phyloP scores from a whole-genome alignment of 2,797 vertebrate genomes.

The Phrynocephalus forsythii region DNA sequence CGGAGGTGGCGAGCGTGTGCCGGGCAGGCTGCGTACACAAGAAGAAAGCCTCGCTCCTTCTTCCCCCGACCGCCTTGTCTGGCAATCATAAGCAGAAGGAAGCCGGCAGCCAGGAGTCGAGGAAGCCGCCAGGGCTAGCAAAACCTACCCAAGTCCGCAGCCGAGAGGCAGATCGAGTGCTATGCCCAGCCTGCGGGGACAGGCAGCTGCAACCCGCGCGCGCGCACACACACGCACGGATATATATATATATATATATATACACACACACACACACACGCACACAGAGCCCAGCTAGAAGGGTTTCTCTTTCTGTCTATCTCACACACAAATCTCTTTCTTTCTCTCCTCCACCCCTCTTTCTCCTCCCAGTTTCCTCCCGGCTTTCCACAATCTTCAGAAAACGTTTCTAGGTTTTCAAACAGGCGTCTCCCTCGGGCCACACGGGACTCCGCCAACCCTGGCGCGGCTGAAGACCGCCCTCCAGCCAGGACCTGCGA shows the following conservation, averaged over 20 bases:
- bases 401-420: background rate
- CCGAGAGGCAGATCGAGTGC: conserved; percentile 42
- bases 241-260: no score
- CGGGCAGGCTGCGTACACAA: conserved; percentile 6
- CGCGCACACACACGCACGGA: background rate
- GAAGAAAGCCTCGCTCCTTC: background rate
- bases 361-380: background rate
- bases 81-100: background rate
- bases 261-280: background rate
- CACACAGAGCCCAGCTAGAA: conserved; percentile 11
- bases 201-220: conserved; percentile 35
- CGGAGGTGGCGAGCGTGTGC: background rate
- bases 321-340: background rate
- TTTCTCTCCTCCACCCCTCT: background rate
- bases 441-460: conserved; percentile 30
- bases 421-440: conserved; percentile 17
- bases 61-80: background rate
- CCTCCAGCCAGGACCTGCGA: background rate
- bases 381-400: background rate
- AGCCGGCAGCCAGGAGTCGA: background rate
- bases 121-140: conserved; percentile 34
- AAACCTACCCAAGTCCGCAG: conserved; percentile 47
- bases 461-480: background rate
- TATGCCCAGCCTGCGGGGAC: conserved; percentile 36
- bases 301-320: background rate